Evolutionary conservation across 2,888 invertebrate genomes (phyloP), one percentile per base, ranked within the genome.

Genomic region (Amphiduros pacificus): DNA sequence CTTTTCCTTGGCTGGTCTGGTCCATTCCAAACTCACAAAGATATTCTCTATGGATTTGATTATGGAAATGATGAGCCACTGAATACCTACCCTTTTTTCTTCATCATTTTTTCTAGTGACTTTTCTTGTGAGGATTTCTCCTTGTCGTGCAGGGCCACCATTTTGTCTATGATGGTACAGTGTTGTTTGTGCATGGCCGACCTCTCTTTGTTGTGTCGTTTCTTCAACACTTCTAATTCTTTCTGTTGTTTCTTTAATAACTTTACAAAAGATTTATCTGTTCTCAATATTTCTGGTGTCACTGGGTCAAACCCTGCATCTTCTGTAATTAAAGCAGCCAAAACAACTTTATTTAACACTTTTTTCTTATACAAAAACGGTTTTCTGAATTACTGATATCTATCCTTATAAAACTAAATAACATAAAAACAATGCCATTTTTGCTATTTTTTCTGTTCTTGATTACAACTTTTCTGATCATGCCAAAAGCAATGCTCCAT

Each of bases 231-330:
- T 62, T 98, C 98, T 55, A 77, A 57, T 75, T 98, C 98, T 78
- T 99, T 99, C 82, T 93, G 92, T 78, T 98, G 96, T 81, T 97
- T 98, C 75, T 94, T 91, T 52, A 92, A 89, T 36, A 93, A 89
- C 85, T 99, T 99, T 54, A 74, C 69, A 69, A 72, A 81, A 27
- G 65, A 68, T 67, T 81, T 81, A 65, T 79, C 78, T 41, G 69
- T 70, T 61, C 75, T 76, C 51, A 83, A 71, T 44, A 70, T 64
- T 31, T 82, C 82, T 40, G 78, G 71, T 14, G 77, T 77, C 36
- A 83, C 77, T 3, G 74, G 68, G 54, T 81, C 81, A 68, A 81
- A 80, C 31, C 59, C 67, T 11, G 72, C 63, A 50, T 81, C 80
- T 50, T 77, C 77, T 68, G 17, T 9, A 9, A 36, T 36, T 9